Base-by-base conservation (phyloP, 2,113 vertebrate genomes). In the Oncorhynchus gorbuscha region DNA sequence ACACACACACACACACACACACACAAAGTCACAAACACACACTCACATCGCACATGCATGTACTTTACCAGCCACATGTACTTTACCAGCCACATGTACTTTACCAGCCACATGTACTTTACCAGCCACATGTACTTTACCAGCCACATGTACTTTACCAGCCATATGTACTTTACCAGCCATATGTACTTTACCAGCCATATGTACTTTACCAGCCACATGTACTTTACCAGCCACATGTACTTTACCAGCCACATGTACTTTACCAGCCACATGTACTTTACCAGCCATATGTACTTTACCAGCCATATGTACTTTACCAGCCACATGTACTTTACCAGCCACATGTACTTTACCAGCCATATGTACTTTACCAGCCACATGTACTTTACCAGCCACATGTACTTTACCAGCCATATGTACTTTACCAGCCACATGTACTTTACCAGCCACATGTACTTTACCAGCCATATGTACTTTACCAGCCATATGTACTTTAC, bases 191-290 rank as follows among this genome's bases (percentile, higher is more conserved):
- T 51, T 16, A 79, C 75, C 30, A 30, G 68, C 49, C 30, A 30
- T 75, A 86, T 85, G 78, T 82, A 66, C 83, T 74, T 51, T 16
- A 79, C 77, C 58, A 30, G 68, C 49, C 28, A 30, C 76, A 87
- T 85, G 78, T 82, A 70, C 83, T 74, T 51, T 16, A 79, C 77
- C 58, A 30, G 65, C 14, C 30, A 32, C 76, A 87, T 85, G 78
- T 82, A 70, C 83, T 74, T 51, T 16, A 79, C 77, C 58, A 30
- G 68, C 49, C 4, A 32, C 76, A 87, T 85, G 78, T 82, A 70
- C 83, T 74, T 51, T 16, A 79, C 77, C 58, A 30, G 68, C 49
- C 4, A 32, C 75, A 85, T 85, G 78, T 82, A 66, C 83, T 74
- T 51, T 16, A 78, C 76, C 58, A 32, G 68, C 14, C 30, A 32